phyloP scores from a whole-genome alignment of 2,113 vertebrate species.

The Aldabrachelys gigantea region DNA sequence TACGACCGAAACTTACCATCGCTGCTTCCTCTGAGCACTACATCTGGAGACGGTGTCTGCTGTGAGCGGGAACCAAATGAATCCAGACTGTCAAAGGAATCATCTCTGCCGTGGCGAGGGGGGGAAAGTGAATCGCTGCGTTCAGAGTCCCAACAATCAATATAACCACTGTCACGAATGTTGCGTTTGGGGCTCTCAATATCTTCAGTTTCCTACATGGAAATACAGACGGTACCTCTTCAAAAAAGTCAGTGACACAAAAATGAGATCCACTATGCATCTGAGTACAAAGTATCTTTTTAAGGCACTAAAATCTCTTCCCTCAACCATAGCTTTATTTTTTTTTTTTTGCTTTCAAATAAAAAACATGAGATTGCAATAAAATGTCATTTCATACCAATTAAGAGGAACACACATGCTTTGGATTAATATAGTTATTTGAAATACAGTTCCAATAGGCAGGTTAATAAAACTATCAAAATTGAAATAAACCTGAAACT shows the following conservation, averaged over 20 bases:
- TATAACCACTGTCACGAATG: constrained; percentile 96
- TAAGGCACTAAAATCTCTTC: not conserved
- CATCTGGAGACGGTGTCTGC: constrained; percentile 97
- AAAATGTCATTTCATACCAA: not conserved
- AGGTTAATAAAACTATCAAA: constrained; percentile 42
- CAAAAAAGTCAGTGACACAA: not conserved
- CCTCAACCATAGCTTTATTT: not conserved
- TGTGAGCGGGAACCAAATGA: constrained; percentile 95
- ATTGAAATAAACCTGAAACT: constrained; percentile 68
- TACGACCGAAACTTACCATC: constrained; percentile 86
- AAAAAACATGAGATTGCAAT: not conserved
- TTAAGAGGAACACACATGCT: not conserved
- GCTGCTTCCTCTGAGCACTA: constrained; percentile 92
- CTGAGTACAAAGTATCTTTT: not conserved
- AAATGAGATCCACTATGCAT: not conserved
- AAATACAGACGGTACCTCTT: constrained; percentile 34
- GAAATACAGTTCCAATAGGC: not conserved
- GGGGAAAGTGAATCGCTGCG: constrained; percentile 97
- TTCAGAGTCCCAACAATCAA: constrained; percentile 98
- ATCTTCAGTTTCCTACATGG: constrained; percentile 90
- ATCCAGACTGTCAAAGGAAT: constrained; percentile 99
- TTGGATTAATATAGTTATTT: not conserved
- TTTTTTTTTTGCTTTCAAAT: not conserved
- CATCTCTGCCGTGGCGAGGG: constrained; percentile 91
- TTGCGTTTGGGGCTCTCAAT: constrained; percentile 91